Conservation (phyloP, 2,888 invertebrate species). For the Chloromyia formosa region DNA sequence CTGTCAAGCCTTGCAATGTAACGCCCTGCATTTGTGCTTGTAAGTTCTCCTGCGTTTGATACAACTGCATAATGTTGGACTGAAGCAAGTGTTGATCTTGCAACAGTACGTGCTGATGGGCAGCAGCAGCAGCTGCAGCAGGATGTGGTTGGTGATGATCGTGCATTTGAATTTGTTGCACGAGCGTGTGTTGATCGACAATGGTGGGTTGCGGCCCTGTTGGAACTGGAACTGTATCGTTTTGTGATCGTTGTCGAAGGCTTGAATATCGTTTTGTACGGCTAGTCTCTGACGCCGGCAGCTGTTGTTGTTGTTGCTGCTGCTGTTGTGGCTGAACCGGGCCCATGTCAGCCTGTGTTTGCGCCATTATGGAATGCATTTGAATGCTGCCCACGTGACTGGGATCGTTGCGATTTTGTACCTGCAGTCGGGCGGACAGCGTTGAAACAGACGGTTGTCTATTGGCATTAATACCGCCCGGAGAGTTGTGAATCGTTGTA, state of each 20-base stretch:
- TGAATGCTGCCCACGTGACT: slow-evolving; percentile 63
- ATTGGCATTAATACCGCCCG: neutral
- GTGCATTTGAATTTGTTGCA: slow-evolving; percentile 57
- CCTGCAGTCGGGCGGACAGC: slow-evolving; percentile 43
- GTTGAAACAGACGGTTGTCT: neutral
- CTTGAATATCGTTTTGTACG: slow-evolving; percentile 76
- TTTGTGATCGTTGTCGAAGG: slow-evolving; percentile 67
- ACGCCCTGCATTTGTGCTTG: slow-evolving; percentile 58
- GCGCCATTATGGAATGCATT: slow-evolving; percentile 62
- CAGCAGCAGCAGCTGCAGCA: no score
- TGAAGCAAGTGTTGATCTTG: slow-evolving; percentile 56
- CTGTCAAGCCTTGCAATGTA: slow-evolving; percentile 51
- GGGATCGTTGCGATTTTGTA: slow-evolving; percentile 57
- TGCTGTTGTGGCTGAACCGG: slow-evolving; percentile 51
- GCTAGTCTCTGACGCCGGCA: slow-evolving; percentile 60
- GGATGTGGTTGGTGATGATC: slow-evolving; percentile 53
- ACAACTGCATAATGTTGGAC: slow-evolving; percentile 56
- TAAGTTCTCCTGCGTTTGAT: slow-evolving; percentile 57
- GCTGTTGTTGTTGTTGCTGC: slow-evolving; percentile 60
- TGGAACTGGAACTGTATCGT: slow-evolving; percentile 53
- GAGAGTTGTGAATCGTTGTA: slow-evolving; percentile 10
- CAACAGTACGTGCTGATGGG: slow-evolving; percentile 55
- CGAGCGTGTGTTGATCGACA: slow-evolving; percentile 48
- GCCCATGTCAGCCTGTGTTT: slow-evolving; percentile 53
- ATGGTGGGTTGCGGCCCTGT: slow-evolving; percentile 36